Evolutionary conservation across 2,113 vertebrate species (phyloP).

Genomic region (Anseranas semipalmata): DNA sequence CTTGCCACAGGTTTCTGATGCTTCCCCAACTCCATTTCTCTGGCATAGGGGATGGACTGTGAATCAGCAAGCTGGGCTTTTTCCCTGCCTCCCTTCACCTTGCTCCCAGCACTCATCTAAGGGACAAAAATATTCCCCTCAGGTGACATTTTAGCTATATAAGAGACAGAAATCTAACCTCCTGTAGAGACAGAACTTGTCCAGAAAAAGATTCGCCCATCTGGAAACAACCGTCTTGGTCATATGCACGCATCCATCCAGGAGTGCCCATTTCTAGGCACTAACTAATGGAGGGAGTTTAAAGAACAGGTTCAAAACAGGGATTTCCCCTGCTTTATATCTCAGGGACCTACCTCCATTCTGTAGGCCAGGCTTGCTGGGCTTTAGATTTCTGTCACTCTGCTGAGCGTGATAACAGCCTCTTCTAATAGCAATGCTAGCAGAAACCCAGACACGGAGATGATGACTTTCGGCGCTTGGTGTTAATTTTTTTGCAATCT

Average conservation of each 20-base stretch:
- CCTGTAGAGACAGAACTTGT: neutral
- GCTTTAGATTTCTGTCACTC: neutral
- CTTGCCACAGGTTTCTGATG: neutral
- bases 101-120: neutral
- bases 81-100: neutral
- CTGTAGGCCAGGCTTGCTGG: neutral
- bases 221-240: neutral
- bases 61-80: neutral
- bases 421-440: neutral
- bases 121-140: neutral
- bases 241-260: neutral
- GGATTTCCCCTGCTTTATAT: neutral
- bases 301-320: neutral
- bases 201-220: neutral
- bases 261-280: neutral
- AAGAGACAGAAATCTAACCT: neutral
- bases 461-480: neutral
- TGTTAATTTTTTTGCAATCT: neutral
- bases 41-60: neutral
- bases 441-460: neutral
- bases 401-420: neutral
- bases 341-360: neutral
- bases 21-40: neutral
- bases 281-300: accelerated
- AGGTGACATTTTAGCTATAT: neutral